Conservation (phyloP, 1,140 invertebrate genomes). For the Homarus americanus region DNA sequence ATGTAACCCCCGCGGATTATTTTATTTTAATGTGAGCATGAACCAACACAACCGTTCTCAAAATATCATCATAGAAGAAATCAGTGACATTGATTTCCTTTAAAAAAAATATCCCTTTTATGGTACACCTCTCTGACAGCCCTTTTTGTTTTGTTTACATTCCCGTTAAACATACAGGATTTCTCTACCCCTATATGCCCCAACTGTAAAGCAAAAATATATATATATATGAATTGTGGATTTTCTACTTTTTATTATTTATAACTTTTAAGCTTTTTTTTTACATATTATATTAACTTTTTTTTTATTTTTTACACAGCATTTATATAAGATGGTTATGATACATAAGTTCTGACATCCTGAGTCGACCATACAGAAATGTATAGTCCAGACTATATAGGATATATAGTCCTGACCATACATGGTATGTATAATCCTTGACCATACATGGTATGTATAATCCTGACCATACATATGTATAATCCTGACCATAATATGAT, state of each 20-base stretch:
- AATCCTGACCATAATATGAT: no score
- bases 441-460: background rate
- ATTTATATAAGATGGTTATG: conserved; percentile 20
- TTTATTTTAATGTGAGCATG: background rate
- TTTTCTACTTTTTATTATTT: conserved; percentile 7
- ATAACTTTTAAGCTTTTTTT: conserved; percentile 15
- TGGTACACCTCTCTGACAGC: background rate
- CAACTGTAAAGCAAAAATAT: conserved; percentile 22
- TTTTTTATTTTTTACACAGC: conserved; percentile 6
- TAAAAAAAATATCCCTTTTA: background rate
- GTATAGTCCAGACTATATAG: background rate
- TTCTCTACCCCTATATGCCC: conserved; percentile 9
- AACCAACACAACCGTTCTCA: background rate
- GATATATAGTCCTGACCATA: background rate
- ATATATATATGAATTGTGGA: conserved; percentile 11
- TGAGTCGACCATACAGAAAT: background rate
- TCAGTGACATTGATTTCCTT: background rate
- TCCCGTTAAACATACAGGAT: conserved; percentile 14
- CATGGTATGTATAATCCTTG: background rate
- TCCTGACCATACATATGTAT: background rate
- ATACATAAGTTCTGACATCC: conserved; percentile 11
- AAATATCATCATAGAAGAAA: background rate
- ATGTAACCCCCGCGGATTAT: background rate
- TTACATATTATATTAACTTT: background rate
- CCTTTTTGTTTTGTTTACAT: conserved; percentile 8